Evolutionary conservation across 2,113 vertebrate genomes (phyloP), one percentile per base, ranked within the genome.

Genomic region (Nymphicus hollandicus): DNA sequence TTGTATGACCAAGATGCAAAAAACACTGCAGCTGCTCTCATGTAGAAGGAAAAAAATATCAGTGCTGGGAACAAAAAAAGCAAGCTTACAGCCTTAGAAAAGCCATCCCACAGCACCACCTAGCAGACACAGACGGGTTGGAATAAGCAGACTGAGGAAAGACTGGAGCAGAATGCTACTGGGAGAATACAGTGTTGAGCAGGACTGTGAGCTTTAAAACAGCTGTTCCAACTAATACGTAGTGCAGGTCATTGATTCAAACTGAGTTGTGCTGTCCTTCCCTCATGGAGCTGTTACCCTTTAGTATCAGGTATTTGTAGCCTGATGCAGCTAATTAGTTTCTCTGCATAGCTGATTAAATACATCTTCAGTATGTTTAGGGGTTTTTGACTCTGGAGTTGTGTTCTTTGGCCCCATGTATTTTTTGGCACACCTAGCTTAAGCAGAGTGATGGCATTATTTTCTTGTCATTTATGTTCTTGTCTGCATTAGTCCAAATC

Each of bases 51-150:
- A 82, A 71, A 27, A 78, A 28, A 6, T 4, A 11, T 3, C 55
- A 3, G 3, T 23, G 63, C 37, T 7, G 4, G 12, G 11, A 71
- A 58, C 3, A 24, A 11, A 68, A 47, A 56, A 71, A 22, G 6
- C 33, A 33, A 16, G 41, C 44, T 80, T 77, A 61, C 47, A 91
- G 49, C 44, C n/a, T 46, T 52, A 49, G 86, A 86, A 97, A 95
- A 95, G 50, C 33, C 92, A 92, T 96, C 91, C 78, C 56, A 95
- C 86, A 97, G 95, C 93, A 91, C 97, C 97, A 97, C 61, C 97
- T 97, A 97, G 95, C 94, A 96, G 93, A 35, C 72, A 47, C 37
- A 20, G 55, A 29, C 13, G 27, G 41, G 5, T 55, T 29, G 29
- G 86, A 81, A 29, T 37, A 13, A 77, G 5, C 17, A 60, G 35